These are phyloP conservation scores for Orbicella faveolata DNA, from an alignment of 64 coral and sea anemone genomes.

Conservation along the genomic window DNA sequence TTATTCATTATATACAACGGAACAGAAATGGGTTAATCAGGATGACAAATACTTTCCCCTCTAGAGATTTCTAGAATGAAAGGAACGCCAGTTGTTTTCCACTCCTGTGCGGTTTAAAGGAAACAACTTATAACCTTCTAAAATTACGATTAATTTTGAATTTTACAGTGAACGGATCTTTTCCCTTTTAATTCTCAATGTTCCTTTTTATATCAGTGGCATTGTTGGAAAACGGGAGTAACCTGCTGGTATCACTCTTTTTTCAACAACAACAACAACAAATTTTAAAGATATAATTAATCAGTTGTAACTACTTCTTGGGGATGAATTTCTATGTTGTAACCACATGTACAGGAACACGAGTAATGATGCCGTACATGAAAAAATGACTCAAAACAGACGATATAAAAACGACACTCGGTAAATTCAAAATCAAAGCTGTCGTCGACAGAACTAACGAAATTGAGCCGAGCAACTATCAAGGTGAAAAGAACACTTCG, in stretches of 20 bases:
- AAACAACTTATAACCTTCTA: no score
- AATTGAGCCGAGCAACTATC: neutral
- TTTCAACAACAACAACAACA: neutral
- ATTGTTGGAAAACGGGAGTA: no score
- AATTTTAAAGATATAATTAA: neutral
- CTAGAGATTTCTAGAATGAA: no score
- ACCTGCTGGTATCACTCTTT: neutral
- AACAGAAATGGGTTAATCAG: no score
- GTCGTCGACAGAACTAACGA: neutral
- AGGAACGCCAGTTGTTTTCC: no score
- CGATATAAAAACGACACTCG: neutral
- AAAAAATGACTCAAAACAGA: neutral
- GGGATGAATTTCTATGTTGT: neutral
- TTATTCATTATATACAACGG: no score
- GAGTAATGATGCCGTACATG: neutral
- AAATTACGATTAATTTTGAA: no score
- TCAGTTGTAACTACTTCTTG: neutral
- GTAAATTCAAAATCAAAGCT: neutral
- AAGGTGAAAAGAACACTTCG: neutral
- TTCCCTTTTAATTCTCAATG: no score
- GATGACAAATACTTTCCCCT: no score
- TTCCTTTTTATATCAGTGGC: no score
- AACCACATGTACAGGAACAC: conserved; percentile 2
- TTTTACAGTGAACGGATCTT: no score
- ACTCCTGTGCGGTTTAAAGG: no score